These are phyloP conservation scores for Spisula solida DNA, from an alignment of 2,888 invertebrate species.

Conservation along the genomic window DNA sequence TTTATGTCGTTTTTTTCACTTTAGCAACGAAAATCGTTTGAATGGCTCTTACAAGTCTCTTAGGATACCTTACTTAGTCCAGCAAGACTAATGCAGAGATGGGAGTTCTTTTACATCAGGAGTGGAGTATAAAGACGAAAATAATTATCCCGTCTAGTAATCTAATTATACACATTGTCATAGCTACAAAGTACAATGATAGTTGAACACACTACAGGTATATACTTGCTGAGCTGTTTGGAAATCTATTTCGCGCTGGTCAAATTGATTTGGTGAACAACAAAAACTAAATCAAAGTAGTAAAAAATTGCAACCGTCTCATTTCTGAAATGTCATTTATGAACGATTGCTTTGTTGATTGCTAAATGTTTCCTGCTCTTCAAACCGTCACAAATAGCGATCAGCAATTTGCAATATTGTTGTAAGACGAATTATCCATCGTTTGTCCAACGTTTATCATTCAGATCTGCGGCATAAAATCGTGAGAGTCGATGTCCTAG, in stretches of 20 bases:
- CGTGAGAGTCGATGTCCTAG: slow-evolving; percentile 33
- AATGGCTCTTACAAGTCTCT: too few relatives aligned
- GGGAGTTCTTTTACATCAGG: too few relatives aligned
- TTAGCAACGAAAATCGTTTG: too few relatives aligned
- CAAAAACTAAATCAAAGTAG: background rate
- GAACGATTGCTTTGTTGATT: slow-evolving; percentile 18
- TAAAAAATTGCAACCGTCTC: background rate
- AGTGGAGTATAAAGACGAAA: too few relatives aligned
- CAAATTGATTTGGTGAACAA: background rate
- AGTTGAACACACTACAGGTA: too few relatives aligned
- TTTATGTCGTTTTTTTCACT: too few relatives aligned
- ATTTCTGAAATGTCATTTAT: background rate
- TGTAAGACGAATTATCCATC: slow-evolving; percentile 9
- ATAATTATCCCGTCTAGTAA: too few relatives aligned
- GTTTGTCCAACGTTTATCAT: background rate
- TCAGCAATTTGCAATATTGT: slow-evolving; percentile 6
- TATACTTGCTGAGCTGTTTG: background rate
- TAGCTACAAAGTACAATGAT: too few relatives aligned
- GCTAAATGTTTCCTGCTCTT: background rate
- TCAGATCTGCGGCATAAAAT: background rate
- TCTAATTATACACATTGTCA: too few relatives aligned
- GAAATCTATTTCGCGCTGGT: background rate
- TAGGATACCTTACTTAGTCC: too few relatives aligned
- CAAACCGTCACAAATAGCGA: slow-evolving; percentile 12
- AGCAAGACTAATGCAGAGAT: too few relatives aligned